phyloP scores from a whole-genome alignment of 2,888 invertebrate species.

The Gasteruption jaculator region DNA sequence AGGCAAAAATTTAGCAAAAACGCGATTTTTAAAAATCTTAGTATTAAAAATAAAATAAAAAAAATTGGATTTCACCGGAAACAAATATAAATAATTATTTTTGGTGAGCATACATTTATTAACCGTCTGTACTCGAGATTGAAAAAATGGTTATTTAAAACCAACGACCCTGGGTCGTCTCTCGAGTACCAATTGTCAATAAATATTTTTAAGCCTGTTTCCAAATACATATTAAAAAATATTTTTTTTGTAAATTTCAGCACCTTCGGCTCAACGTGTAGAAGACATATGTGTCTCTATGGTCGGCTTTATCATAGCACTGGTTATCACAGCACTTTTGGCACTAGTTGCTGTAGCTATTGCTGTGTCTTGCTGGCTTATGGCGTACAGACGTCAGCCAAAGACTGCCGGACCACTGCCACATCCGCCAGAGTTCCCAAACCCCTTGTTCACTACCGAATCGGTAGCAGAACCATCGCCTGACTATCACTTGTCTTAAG shows the following conservation, averaged over 20 bases:
- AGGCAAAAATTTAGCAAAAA: no score
- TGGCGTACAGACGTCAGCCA: constrained; percentile 86
- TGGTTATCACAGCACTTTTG: constrained; percentile 85
- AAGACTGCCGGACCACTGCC: constrained; percentile 86
- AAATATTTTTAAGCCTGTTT: not conserved
- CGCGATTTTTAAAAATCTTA: no score
- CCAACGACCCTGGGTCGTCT: no score
- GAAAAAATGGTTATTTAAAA: no score
- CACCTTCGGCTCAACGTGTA: constrained; percentile 57
- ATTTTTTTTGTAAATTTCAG: constrained; percentile 42
- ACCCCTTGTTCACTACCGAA: constrained; percentile 84
- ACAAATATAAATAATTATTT: no score
- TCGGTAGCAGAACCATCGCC: constrained; percentile 78
- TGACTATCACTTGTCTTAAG: constrained; percentile 61
- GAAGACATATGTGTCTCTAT: constrained; percentile 92
- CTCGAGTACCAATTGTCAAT: no score
- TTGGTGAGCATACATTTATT: no score
- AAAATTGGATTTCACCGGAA: no score
- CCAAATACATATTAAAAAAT: not conserved
- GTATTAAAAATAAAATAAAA: no score
- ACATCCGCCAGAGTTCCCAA: constrained; percentile 93
- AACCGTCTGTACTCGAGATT: no score
- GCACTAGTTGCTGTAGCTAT: constrained; percentile 91
- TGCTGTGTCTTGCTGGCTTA: constrained; percentile 92
- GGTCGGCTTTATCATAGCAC: constrained; percentile 87